Conservation (phyloP, 2,888 invertebrate species). For the Luperina nickerlii region DNA sequence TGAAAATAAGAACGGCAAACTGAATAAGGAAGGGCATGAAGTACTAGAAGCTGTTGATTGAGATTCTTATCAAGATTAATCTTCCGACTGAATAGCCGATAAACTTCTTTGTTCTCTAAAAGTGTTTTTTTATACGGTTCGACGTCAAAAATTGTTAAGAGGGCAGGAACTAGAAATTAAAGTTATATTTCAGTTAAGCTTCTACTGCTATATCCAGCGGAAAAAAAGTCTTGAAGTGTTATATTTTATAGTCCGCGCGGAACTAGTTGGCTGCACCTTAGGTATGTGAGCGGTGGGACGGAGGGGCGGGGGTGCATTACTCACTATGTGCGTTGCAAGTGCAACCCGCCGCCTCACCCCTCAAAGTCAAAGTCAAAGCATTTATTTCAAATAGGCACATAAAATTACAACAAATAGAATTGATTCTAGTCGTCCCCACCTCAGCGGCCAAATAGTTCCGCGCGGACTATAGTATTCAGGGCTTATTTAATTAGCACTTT, state of each 20-base stretch:
- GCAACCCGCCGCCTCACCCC: no score
- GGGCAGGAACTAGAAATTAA: slow-evolving; percentile 10
- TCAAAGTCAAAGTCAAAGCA: no score
- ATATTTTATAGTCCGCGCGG: not conserved
- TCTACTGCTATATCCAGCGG: not conserved
- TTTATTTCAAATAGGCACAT: no score
- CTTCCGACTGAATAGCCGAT: slow-evolving; percentile 12
- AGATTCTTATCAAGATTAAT: slow-evolving; percentile 29
- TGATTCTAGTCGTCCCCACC: no score
- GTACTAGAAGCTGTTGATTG: not conserved
- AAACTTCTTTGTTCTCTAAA: slow-evolving; percentile 27
- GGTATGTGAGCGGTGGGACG: no score
- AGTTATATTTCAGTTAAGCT: not conserved
- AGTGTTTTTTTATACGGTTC: not conserved
- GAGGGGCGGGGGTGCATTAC: no score
- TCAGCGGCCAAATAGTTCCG: no score
- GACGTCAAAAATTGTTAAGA: not conserved
- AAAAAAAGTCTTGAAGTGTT: not conserved
- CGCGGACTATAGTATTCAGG: not conserved
- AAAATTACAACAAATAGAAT: no score
- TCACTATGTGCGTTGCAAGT: no score
- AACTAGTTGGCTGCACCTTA: no score
- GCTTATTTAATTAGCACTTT: slow-evolving; percentile 30
- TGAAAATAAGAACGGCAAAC: slow-evolving; percentile 45
- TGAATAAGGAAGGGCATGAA: slow-evolving; percentile 6